A percentile compares a stretch with the other conserved stretches of the same genome.
phyloP scores from a whole-genome alignment of 2,888 invertebrate species.

The Carabus problematicus region DNA sequence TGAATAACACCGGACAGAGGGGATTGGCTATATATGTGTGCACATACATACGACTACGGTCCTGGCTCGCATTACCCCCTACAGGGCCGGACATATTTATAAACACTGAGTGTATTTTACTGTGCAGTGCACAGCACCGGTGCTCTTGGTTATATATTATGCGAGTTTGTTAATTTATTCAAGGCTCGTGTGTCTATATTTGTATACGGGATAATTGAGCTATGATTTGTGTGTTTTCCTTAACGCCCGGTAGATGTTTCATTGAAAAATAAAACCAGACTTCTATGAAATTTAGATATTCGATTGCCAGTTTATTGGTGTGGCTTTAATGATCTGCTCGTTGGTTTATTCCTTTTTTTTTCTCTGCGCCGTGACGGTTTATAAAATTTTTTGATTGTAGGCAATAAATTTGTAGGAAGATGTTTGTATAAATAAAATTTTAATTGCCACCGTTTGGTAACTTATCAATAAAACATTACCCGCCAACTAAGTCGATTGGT shows the following conservation, averaged over 20 bases:
- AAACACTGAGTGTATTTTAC: conserved; percentile 40
- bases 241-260: conserved; percentile 34
- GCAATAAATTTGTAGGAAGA: conserved; percentile 29
- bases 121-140: conserved; percentile 13
- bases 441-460: conserved; percentile 39
- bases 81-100: conserved; percentile 41
- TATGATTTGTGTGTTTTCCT: conserved; percentile 54
- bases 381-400: conserved; percentile 17
- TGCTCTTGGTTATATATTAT: conserved; percentile 43
- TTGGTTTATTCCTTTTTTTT: neutral
- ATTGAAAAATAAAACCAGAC: conserved; percentile 32
- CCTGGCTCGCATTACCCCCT: conserved; percentile 27
- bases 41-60: conserved; percentile 10
- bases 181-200: conserved; percentile 52
- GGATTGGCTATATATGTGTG: neutral
- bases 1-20: neutral
- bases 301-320: neutral
- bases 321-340: neutral
- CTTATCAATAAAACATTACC: conserved; percentile 34
- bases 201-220: conserved; percentile 55
- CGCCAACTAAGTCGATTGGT: conserved; percentile 26
- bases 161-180: conserved; percentile 53
- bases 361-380: neutral
- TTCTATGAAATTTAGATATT: conserved; percentile 1
- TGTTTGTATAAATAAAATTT: conserved; percentile 32